A percentile compares a stretch with the other conserved stretches of the same genome.
Conservation (phyloP, 2,113 vertebrate species). For the Scopus umbretta region DNA sequence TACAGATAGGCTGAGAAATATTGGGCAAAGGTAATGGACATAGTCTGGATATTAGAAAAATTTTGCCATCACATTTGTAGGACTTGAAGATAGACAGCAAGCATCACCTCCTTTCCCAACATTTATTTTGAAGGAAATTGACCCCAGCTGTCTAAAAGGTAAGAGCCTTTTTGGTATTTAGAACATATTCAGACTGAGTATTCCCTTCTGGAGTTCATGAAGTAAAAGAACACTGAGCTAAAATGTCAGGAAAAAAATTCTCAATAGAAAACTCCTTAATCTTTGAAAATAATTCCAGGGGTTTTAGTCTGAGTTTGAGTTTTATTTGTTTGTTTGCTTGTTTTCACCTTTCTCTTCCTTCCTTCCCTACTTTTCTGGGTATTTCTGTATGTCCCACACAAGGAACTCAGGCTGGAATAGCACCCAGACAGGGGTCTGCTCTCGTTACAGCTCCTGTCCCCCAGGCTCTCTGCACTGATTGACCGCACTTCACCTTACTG, state of each 20-base stretch:
- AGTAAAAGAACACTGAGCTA: background rate
- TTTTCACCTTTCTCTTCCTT: background rate
- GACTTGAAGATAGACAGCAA: background rate
- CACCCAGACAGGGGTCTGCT: background rate
- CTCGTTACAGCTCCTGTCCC: background rate
- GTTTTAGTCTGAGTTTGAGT: background rate
- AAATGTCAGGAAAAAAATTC: background rate
- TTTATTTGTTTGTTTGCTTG: background rate
- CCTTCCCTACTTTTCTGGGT: background rate
- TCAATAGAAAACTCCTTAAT: background rate
- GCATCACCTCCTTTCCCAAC: background rate
- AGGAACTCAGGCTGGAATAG: background rate
- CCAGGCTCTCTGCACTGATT: background rate
- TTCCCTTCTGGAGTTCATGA: background rate
- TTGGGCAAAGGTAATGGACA: background rate
- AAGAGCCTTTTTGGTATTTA: background rate
- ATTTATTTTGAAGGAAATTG: background rate
- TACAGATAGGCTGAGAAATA: background rate
- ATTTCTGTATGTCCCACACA: background rate
- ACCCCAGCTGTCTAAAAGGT: background rate
- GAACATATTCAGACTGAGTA: background rate
- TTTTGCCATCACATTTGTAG: background rate
- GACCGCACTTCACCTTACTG: background rate
- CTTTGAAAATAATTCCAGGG: background rate
- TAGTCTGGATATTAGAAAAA: background rate